phyloP scores from a whole-genome alignment of 2,113 vertebrate genomes.

The Cynocephalus volans region DNA sequence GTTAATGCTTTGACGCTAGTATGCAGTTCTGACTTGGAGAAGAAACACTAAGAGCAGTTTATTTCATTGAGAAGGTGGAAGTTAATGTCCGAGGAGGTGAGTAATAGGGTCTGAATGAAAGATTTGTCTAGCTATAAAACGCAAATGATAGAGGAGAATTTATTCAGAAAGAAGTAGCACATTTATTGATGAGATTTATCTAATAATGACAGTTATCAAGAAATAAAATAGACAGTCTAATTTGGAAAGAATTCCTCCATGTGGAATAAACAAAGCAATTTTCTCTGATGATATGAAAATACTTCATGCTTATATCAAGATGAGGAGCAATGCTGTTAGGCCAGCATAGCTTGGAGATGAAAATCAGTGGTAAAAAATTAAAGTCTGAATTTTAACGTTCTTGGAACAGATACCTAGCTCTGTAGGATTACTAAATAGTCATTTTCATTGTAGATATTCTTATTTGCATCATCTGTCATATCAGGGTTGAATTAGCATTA shows the following conservation, averaged over 20 bases:
- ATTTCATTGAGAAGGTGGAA: constrained; percentile 39
- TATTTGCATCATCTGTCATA: background rate
- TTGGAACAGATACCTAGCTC: background rate
- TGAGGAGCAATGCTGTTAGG: constrained; percentile 3
- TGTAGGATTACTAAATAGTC: background rate
- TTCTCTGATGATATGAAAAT: constrained; percentile 52
- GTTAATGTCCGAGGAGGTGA: background rate
- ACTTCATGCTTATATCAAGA: background rate
- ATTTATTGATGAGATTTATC: constrained; percentile 10
- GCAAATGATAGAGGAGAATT: constrained; percentile 5
- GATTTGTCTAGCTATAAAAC: constrained; percentile 31
- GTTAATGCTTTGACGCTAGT: background rate
- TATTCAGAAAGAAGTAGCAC: background rate
- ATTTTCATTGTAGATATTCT: background rate
- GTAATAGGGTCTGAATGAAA: background rate
- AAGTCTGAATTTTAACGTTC: constrained; percentile 24
- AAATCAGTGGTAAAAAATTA: constrained; percentile 51
- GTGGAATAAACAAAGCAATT: constrained; percentile 56
- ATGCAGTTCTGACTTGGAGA: background rate
- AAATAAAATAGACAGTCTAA: constrained; percentile 41
- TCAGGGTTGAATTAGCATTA: background rate
- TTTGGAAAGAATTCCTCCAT: background rate
- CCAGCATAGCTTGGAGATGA: background rate
- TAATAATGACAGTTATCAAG: background rate
- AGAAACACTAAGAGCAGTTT: background rate